These are phyloP conservation scores for Pachymerium ferrugineum DNA, from an alignment of 2,888 invertebrate species.

Conservation along the genomic window DNA sequence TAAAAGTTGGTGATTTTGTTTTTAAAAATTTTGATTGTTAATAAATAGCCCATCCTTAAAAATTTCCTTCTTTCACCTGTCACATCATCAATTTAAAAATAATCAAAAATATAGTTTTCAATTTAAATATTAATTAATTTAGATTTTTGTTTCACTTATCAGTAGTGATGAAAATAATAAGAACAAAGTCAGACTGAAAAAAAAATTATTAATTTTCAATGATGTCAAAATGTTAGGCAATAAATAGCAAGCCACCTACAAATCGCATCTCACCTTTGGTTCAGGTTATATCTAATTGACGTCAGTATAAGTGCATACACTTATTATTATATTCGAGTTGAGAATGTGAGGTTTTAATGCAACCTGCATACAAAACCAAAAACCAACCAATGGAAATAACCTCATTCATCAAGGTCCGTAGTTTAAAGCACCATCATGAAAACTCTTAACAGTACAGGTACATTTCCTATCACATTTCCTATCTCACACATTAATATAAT, in stretches of 20 bases:
- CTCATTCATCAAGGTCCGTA: not conserved
- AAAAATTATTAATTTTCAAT: not conserved
- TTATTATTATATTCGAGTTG: constrained; percentile 4
- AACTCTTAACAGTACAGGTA: constrained; percentile 6
- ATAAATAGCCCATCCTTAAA: too few relatives aligned
- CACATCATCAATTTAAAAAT: too few relatives aligned
- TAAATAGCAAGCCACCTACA: not conserved
- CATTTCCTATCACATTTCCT: not conserved
- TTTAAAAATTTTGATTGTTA: too few relatives aligned
- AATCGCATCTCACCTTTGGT: not conserved
- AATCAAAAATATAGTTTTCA: too few relatives aligned
- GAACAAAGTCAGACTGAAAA: too few relatives aligned
- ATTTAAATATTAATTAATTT: too few relatives aligned
- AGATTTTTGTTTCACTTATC: too few relatives aligned
- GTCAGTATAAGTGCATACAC: not conserved
- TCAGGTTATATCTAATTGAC: not conserved
- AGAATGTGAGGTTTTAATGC: not conserved
- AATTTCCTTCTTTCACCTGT: too few relatives aligned
- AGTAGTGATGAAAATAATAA: too few relatives aligned
- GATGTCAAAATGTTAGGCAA: not conserved
- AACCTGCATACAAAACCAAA: constrained; percentile 4
- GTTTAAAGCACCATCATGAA: not conserved
- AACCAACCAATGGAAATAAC: not conserved
- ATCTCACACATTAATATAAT: not conserved
- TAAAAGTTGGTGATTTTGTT: too few relatives aligned